Evolutionary conservation across 1,140 invertebrate species (phyloP).

Genomic region (Drosophila saltans): DNA sequence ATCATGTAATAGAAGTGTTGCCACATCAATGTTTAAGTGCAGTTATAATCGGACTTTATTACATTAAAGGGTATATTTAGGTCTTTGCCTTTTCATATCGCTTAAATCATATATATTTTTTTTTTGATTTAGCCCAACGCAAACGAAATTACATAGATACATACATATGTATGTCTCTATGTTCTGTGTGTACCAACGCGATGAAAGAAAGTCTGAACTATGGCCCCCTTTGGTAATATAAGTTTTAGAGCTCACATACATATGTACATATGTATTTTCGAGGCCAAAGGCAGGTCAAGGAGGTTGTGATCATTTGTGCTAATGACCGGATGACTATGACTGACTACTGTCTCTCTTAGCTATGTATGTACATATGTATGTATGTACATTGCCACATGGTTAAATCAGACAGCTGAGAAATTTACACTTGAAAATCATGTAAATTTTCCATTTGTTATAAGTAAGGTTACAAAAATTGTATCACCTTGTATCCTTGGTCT

Average conservation of each 20-base stretch:
- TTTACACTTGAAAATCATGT: conserved; percentile 24
- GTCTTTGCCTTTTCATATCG: not conserved
- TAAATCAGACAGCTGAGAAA: not conserved
- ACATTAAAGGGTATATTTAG: not conserved
- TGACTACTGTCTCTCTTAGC: conserved; percentile 12
- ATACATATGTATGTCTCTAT: not conserved
- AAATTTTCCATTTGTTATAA: conserved; percentile 6
- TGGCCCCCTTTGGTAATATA: conserved; percentile 13
- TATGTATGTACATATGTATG: not conserved
- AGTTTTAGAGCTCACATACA: conserved; percentile 23
- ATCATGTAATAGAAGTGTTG: too few relatives aligned
- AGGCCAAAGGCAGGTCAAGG: conserved; percentile 34
- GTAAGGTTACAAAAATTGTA: not conserved
- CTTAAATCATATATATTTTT: not conserved
- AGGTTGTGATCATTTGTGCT: conserved; percentile 48
- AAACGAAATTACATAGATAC: not conserved
- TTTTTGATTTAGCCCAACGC: conserved; percentile 10
- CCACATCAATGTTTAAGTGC: too few relatives aligned
- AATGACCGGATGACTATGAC: conserved; percentile 38
- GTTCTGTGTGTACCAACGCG: conserved; percentile 34
- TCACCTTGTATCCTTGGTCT: not conserved
- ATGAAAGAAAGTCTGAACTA: conserved; percentile 55
- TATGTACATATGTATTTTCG: not conserved
- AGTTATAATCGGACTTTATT: too few relatives aligned
- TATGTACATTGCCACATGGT: conserved; percentile 34